Evolutionary conservation across 2,888 invertebrate species (phyloP).

Genomic region (Oscheius sp.): DNA sequence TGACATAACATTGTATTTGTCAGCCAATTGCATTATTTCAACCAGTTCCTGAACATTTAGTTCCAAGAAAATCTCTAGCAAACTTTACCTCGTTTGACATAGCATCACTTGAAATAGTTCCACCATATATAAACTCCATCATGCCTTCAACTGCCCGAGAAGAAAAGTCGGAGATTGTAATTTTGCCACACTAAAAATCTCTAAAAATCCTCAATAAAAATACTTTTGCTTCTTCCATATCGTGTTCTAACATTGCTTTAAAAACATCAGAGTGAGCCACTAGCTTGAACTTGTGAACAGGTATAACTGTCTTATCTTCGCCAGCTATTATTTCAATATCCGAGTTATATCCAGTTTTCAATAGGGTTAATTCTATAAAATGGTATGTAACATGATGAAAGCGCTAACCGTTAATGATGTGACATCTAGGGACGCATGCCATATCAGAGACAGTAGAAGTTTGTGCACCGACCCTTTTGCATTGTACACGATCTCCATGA

Average conservation of each 20-base stretch:
- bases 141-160: conserved; percentile 64
- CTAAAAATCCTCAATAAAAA: not conserved
- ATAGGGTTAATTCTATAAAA: conserved; percentile 56
- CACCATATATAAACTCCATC: conserved; percentile 63
- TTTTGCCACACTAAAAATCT: conserved; percentile 41
- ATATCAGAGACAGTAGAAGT: conserved; percentile 39
- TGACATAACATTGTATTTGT: conserved; percentile 70
- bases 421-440: conserved; percentile 26
- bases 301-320: conserved; percentile 52
- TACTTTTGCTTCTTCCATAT: conserved; percentile 56
- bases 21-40: conserved; percentile 70
- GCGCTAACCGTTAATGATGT: conserved; percentile 26
- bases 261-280: conserved; percentile 72
- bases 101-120: conserved; percentile 41
- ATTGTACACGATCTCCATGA: conserved; percentile 58
- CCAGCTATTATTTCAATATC: conserved; percentile 66
- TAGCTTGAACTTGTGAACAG: conserved; percentile 70
- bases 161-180: conserved; percentile 59
- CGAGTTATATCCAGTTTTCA: conserved; percentile 54
- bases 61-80: not conserved
- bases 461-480: conserved; percentile 46
- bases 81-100: conserved; percentile 10
- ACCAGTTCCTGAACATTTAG: conserved; percentile 44
- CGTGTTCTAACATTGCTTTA: conserved; percentile 69
- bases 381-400: not conserved